Percentiles rank a stretch among this genome's conserved stretches.
phyloP scores from a whole-genome alignment of 92 coral and sea anemone genomes.

The Nematostella vectensis region DNA sequence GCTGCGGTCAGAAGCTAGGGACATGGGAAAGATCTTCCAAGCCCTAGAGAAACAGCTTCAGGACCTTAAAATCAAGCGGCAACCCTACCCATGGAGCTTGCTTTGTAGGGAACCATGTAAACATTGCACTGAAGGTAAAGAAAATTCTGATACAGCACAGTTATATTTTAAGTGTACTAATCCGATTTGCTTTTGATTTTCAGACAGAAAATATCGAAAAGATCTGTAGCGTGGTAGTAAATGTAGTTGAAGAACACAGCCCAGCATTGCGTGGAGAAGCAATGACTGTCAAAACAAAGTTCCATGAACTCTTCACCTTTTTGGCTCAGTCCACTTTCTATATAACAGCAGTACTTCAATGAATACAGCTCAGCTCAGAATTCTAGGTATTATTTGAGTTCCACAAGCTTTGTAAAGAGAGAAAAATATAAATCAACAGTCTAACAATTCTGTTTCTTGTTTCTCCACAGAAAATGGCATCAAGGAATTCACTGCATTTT shows the following conservation, averaged over 20 bases:
- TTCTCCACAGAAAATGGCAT: not conserved
- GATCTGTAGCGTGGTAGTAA: not conserved
- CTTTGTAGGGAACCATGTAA: constrained; percentile 3
- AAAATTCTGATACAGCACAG: too few relatives aligned
- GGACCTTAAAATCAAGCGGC: not conserved
- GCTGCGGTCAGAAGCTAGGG: not conserved
- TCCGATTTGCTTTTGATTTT: not conserved
- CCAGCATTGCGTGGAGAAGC: too few relatives aligned
- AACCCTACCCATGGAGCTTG: not conserved
- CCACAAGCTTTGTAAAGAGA: not conserved
- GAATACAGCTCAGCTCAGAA: not conserved
- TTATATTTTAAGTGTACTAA: too few relatives aligned
- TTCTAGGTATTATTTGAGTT: constrained; percentile 1
- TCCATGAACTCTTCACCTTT: constrained; percentile 1
- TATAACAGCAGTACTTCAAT: constrained; percentile 2
- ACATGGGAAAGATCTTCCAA: not conserved
- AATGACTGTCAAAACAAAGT: not conserved
- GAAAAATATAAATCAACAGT: not conserved
- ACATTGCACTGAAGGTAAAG: not conserved
- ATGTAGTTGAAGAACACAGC: too few relatives aligned
- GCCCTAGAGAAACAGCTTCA: constrained; percentile 1
- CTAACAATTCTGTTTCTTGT: not conserved
- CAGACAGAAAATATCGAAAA: not conserved
- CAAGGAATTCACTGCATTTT: not conserved
- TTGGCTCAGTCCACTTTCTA: not conserved